Base-by-base conservation (phyloP, 2,888 invertebrate species). In the Rugalucina vietnamica region DNA sequence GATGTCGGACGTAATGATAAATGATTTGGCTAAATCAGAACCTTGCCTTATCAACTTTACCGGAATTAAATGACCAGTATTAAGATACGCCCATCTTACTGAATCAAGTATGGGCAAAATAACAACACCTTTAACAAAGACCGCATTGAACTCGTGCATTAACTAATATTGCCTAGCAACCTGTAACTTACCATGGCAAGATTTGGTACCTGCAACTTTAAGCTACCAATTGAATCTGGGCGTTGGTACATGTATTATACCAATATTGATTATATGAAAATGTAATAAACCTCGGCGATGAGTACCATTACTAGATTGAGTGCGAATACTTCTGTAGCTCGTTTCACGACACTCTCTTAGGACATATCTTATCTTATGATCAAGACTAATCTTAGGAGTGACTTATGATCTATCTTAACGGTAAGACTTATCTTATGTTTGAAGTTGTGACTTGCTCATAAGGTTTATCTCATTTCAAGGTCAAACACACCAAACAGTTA, bases 11-110 rank as follows among this genome's bases (percentile, higher is more conserved):
- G 54, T 4, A 54, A 54, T 21, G 54, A 21, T 54, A 8, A n/a
- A n/a, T n/a, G n/a, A n/a, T 76, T 21, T 76, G 69, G 69, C 12
- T 69, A 12, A 43, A 76, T 32, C 69, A 76, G 43, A n/a, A 43
- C 12, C 8, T n/a, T n/a, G n/a, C n/a, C n/a, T 24, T 1, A n/a
- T 65, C 8, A 36, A 1, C 1, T n/a, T 32, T 1, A 32, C 14
- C 4, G 1, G 3, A n/a, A 12, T 65, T 1, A n/a, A 39, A 4
- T 21, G 49, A 76, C 18, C 65, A 76, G 32, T 76, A 29, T 27
- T 24, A 10, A 10, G 69, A 32, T 29, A 32, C n/a, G 18, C 18
- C 24, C 29, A 70, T 21, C 18, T 77, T 14, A 49, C 21, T 70
- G 49, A 32, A 1, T 77, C 69, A 0, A 43, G 70, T 2, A 69